Base-by-base conservation (phyloP, 1,140 invertebrate species). In the Aphis craccivora region DNA sequence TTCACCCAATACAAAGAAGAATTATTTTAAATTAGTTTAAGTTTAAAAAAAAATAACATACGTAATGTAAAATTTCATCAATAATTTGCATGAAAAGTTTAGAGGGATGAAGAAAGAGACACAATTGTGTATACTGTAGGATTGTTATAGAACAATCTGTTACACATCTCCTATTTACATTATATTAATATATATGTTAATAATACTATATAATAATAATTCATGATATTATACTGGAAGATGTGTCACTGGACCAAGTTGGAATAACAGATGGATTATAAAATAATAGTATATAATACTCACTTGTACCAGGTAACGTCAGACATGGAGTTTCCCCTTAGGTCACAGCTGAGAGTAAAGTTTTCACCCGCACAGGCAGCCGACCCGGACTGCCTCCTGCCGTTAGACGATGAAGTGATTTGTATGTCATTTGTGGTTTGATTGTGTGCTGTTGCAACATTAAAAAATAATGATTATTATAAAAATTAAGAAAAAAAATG, bases 231-330 rank as follows among this genome's bases (percentile, higher is more conserved):
- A 51, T 51, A 51, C 3, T 51, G 48, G 2, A 2, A 51, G 48
- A 14, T 51, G 18, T 2, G 3, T 11, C 0, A 30, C n/a, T n/a
- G 14, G 60, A 14, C 2, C 30, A 76, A 8, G 14, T 6, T n/a
- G 14, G 30, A n/a, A 76, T 76, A n/a, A 18, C n/a, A 76, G 60
- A 3, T 76, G n/a, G 11, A 18, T n/a, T 67, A 67, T 67, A 3
- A 11, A 30, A 14, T 60, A 67, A 67, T 18, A n/a, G 11, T 11
- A 4, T 67, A n/a, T n/a, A 67, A n/a, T 67, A 94, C 94, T 95
- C 94, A 96, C 96, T 95, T 96, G 94, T 97, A 97, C 96, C 96
- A 97, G 93, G 96, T 95, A 43, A 96, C 95, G 60, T 95, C 96
- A 14, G 96, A 96, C 94, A 96, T 96, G 9, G 96, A 96, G 5